phyloP scores from a whole-genome alignment of 2,797 vertebrate species.

The Carcharodon carcharias region DNA sequence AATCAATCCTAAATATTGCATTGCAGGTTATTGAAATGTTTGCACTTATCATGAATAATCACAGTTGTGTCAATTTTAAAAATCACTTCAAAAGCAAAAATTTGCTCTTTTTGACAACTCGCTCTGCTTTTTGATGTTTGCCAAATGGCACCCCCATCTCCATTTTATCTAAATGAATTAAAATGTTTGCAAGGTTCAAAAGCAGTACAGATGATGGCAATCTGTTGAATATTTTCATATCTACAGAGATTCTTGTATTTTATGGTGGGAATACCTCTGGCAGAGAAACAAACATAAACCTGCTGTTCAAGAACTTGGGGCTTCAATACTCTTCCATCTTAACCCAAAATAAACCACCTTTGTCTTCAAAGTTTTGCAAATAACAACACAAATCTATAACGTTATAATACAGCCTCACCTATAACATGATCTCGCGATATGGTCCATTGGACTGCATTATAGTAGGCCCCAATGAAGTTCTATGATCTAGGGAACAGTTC shows the following conservation, averaged over 20 bases:
- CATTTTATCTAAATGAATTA: background rate
- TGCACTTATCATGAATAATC: background rate
- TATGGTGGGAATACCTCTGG: background rate
- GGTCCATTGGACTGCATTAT: no score
- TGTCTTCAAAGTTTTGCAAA: no score
- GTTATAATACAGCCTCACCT: no score
- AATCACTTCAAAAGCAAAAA: background rate
- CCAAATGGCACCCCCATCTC: background rate
- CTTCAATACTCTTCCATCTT: background rate
- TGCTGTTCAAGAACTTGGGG: background rate
- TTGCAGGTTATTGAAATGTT: background rate
- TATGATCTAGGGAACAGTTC: background rate
- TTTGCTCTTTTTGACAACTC: background rate
- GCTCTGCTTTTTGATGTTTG: background rate
- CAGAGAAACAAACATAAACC: background rate
- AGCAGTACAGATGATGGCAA: background rate
- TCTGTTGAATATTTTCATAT: background rate
- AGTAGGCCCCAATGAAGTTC: background rate
- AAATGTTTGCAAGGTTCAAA: background rate
- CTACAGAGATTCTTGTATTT: no score
- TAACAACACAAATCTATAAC: background rate
- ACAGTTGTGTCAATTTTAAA: background rate
- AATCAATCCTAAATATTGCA: background rate
- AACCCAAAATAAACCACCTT: background rate
- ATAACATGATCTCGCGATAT: no score